These are phyloP conservation scores for Sciurus niger DNA, from an alignment of 2,113 vertebrate species.

Conservation along the genomic window DNA sequence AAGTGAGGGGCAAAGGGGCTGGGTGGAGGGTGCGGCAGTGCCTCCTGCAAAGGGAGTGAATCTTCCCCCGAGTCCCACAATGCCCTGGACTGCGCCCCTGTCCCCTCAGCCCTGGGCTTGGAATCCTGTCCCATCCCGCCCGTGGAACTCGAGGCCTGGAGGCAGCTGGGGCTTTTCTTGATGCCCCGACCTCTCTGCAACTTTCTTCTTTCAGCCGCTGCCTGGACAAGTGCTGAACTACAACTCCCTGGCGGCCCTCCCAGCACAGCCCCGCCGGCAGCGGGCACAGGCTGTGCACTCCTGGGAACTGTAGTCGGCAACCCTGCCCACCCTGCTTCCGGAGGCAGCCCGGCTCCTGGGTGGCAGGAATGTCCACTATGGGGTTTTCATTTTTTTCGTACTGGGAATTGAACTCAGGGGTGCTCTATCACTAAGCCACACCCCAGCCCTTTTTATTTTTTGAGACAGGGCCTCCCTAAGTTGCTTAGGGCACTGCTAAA, in stretches of 20 bases:
- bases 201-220: not conserved
- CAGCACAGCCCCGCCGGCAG: slow-evolving; percentile 7
- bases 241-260: not conserved
- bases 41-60: not conserved
- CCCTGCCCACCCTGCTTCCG: not conserved
- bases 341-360: accelerated
- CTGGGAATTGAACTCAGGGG: no score
- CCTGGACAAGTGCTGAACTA: not conserved
- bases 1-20: slow-evolving; percentile 33
- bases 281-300: not conserved
- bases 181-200: not conserved
- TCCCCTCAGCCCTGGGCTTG: accelerated
- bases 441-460: no score
- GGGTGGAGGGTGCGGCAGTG: not conserved
- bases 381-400: not conserved
- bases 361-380: no score
- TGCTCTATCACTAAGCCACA: no score
- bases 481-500: no score
- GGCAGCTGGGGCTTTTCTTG: not conserved
- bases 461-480: no score
- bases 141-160: not conserved
- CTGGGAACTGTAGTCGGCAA: not conserved
- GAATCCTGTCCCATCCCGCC: not conserved
- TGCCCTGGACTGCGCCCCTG: not conserved
- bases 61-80: no score